Evolutionary conservation across 2,797 vertebrate species (phyloP), one percentile per base, ranked within the genome.

Genomic region (Rhinoraja longicauda): DNA sequence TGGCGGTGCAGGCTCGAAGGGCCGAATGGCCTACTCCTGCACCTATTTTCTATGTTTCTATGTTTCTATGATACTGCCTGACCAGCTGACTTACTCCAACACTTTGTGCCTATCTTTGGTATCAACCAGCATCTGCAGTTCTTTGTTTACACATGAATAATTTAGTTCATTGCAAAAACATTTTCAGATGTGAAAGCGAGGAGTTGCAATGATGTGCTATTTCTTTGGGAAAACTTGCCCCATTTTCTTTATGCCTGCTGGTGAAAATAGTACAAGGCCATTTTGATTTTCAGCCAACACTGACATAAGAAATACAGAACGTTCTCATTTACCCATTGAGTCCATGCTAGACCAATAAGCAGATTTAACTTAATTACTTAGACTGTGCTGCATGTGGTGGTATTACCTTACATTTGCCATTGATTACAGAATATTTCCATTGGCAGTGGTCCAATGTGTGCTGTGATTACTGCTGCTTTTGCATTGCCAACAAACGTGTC

Each of bases 281-380:
- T 64, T 64, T 86, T 86, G 59, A 67, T 64, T 67, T 67, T 88
- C 59, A 88, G 59, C 59, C 59, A 88, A 88, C 8, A 32, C n/a
- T 64, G 84, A 64, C 86, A 59, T 62, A 32, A 86, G 12, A 24
- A 88, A 32, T 32, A 26, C 53, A 84, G 53, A 84, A n/a, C 53
- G 6, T 84, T 5, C 26, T 32, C 59, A 88, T 36, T 88, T 64
- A 64, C 29, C 59, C 32, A 15, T 64, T 64, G 57, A 17, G n/a
- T 67, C 62, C 62, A n/a, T 67, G n/a, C 32, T 64, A 67, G 84
- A 88, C 84, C n/a, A 67, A 1, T 64, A n/a, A 32, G 32, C 59
- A 88, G 29, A 64, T 19, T 88, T 62, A 88, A 67, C n/a, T 88
- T 88, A 32, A 67, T 88, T 88, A 32, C 62, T 88, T 36, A 62